Conservation (phyloP, 1,140 invertebrate species). For the Heliconius hewitsoni region DNA sequence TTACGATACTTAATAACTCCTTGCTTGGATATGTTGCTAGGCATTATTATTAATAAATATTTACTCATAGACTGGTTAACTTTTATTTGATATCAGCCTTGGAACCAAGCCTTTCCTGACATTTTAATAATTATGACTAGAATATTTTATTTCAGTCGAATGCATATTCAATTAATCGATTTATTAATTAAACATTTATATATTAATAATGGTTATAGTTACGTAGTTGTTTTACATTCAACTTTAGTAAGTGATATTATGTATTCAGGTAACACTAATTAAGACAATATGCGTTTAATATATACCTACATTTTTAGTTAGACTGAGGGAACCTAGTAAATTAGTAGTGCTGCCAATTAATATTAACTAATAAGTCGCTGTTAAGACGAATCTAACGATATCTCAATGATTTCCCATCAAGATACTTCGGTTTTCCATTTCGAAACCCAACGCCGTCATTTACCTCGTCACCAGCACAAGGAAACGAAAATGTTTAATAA, state of each 20-base stretch:
- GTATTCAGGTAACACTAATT: neutral
- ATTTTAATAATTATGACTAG: neutral
- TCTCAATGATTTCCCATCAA: too few species aligned
- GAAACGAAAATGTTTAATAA: too few species aligned
- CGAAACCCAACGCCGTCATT: too few species aligned
- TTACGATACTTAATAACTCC: neutral
- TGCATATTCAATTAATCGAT: constrained; percentile 7
- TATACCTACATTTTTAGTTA: too few species aligned
- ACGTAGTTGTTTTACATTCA: neutral
- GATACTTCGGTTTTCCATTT: too few species aligned
- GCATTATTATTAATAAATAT: neutral
- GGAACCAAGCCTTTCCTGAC: neutral
- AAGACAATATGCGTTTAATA: neutral
- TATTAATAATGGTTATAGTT: neutral
- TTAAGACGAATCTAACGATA: too few species aligned
- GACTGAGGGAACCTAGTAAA: too few species aligned
- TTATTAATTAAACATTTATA: neutral
- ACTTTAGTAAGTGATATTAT: neutral
- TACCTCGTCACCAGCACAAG: too few species aligned
- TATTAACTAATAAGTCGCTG: too few species aligned
- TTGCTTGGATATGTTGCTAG: neutral
- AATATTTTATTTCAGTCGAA: neutral
- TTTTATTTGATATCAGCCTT: neutral
- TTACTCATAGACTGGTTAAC: neutral
- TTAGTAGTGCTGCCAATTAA: too few species aligned